A percentile compares a stretch with the other conserved stretches of the same genome.
These are phyloP conservation scores for Chionodraco myersi DNA, from an alignment of 2,113 vertebrate genomes.

Conservation along the genomic window DNA sequence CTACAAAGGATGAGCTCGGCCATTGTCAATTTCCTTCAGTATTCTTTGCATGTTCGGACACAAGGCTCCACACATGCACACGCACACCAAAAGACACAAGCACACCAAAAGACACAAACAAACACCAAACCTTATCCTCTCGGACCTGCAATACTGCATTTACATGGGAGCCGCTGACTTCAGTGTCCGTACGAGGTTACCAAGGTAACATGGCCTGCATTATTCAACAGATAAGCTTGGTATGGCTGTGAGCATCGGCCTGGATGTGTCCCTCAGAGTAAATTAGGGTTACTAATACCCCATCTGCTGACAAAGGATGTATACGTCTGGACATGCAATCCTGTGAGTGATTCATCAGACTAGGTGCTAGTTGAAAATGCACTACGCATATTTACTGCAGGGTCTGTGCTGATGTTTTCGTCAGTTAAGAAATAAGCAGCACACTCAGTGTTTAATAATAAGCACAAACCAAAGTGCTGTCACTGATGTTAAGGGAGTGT, in stretches of 20 bases:
- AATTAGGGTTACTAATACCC: constrained; percentile 47
- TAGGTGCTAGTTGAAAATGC: background rate
- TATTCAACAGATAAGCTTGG: constrained; percentile 70
- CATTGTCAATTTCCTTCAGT: constrained; percentile 35
- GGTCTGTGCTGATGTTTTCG: background rate
- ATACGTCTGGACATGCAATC: background rate
- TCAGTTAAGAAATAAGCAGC: constrained; percentile 22
- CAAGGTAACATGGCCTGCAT: constrained; percentile 76
- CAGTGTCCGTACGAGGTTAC: constrained; percentile 68
- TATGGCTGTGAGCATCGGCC: constrained; percentile 62
- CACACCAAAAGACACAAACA: constrained; percentile 46
- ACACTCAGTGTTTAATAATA: constrained; percentile 24
- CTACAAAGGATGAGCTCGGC: background rate
- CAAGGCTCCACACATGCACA: constrained; percentile 2
- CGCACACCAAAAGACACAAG: constrained; percentile 23
- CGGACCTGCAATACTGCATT: constrained; percentile 70
- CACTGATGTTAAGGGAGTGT: constrained; percentile 47
- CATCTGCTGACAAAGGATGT: constrained; percentile 1
- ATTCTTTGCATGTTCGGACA: constrained; percentile 23
- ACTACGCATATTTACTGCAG: constrained; percentile 28
- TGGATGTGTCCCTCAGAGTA: constrained; percentile 62
- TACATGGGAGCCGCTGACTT: constrained; percentile 67
- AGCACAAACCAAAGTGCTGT: constrained; percentile 36
- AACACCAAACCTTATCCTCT: constrained; percentile 58
- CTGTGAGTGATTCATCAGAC: background rate